These are phyloP conservation scores for Grammatotria lemairii DNA, from an alignment of 2,113 vertebrate species.

Conservation along the genomic window DNA sequence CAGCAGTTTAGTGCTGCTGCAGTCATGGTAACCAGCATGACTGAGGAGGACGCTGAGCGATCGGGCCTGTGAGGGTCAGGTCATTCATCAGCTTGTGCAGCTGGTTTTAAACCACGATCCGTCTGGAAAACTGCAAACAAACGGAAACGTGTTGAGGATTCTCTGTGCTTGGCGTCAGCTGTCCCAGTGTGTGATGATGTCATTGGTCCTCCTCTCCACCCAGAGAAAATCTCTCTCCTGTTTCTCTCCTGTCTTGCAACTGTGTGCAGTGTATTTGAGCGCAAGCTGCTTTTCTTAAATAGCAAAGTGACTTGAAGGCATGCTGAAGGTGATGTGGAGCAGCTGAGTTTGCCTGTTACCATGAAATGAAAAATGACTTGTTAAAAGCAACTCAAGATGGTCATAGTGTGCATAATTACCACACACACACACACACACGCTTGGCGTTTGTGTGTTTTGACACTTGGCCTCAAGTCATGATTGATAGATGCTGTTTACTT, in stretches of 20 bases:
- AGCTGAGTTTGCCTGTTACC: neutral
- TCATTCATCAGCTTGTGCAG: neutral
- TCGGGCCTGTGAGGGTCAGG: neutral
- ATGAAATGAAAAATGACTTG: neutral
- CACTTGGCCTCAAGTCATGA: conserved; percentile 44
- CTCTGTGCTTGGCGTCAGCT: neutral
- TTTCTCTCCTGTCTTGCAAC: neutral
- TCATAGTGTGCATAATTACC: neutral
- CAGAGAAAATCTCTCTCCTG: neutral
- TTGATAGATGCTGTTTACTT: conserved; percentile 68
- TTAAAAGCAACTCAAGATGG: neutral
- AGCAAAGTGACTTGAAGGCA: neutral
- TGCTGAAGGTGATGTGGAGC: neutral
- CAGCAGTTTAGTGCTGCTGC: neutral
- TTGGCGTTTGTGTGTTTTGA: conserved; percentile 22
- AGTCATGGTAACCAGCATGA: neutral
- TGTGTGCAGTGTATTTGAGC: rapidly evolving
- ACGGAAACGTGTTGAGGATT: neutral
- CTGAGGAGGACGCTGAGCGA: neutral
- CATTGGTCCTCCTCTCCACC: neutral
- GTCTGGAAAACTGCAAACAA: neutral
- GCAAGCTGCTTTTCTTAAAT: neutral
- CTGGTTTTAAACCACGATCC: neutral
- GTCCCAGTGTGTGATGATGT: neutral
- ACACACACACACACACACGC: neutral